A percentile compares a stretch with the other conserved stretches of the same genome.
Conservation (phyloP, 2,797 vertebrate species). For the Tadarida brasiliensis region DNA sequence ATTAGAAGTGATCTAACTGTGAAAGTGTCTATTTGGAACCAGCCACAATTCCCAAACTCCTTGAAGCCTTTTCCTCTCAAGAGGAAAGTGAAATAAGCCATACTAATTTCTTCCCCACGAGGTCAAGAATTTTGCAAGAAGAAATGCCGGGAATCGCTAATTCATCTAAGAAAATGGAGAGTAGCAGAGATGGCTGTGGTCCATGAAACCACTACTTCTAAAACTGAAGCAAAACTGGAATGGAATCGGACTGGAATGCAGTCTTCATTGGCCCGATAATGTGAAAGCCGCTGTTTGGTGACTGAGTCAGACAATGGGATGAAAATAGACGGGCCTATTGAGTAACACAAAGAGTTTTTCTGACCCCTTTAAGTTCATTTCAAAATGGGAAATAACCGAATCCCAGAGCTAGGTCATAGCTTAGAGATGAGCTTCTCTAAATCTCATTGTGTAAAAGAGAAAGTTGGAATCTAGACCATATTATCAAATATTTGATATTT, state of each 20-base stretch:
- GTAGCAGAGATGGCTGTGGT: background rate
- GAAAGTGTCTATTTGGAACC: slow-evolving; percentile 74
- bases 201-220: background rate
- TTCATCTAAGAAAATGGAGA: slow-evolving; percentile 60
- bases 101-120: background rate
- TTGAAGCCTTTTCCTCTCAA: slow-evolving; percentile 63
- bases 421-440: background rate
- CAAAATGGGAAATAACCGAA: slow-evolving; percentile 23
- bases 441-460: background rate
- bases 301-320: background rate
- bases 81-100: slow-evolving; percentile 70
- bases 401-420: background rate
- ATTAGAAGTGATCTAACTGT: slow-evolving; percentile 72
- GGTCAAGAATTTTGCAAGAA: slow-evolving; percentile 63
- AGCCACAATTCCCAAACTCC: slow-evolving; percentile 45
- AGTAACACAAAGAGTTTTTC: background rate
- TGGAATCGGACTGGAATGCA: background rate
- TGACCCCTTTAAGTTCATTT: slow-evolving; percentile 28
- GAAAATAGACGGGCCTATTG: background rate
- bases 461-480: background rate
- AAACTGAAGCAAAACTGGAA: slow-evolving; percentile 15
- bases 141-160: slow-evolving; percentile 65
- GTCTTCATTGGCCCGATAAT: background rate
- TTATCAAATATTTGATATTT: background rate
- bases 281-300: background rate